Conservation (phyloP, 1,140 invertebrate species). For the Drosophila teissieri region DNA sequence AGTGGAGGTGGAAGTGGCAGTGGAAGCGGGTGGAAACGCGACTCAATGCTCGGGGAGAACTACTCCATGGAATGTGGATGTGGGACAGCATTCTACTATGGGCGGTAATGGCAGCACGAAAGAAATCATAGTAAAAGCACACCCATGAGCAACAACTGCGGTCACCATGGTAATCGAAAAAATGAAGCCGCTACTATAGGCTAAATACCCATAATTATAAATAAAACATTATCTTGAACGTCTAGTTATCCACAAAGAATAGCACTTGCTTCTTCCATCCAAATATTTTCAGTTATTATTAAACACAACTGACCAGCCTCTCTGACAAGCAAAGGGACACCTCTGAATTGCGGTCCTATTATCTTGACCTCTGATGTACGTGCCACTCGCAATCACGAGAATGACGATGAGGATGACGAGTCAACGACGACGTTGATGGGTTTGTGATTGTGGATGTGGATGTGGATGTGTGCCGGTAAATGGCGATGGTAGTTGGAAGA, state of each 20-base stretch:
- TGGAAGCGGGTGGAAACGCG: slow-evolving; percentile 2
- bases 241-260: too few relatives aligned
- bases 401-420: slow-evolving; percentile 47
- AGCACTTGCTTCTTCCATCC: too few relatives aligned
- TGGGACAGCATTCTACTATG: slow-evolving; percentile 59
- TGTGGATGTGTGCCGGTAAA: slow-evolving; percentile 36
- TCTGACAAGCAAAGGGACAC: neutral
- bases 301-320: neutral
- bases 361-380: slow-evolving; percentile 22
- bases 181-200: neutral
- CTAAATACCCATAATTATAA: neutral
- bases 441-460: slow-evolving; percentile 61
- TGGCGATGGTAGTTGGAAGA: slow-evolving; percentile 12
- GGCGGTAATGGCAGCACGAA: slow-evolving; percentile 38
- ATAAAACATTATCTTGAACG: too few relatives aligned
- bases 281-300: neutral
- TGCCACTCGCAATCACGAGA: slow-evolving; percentile 43
- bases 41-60: slow-evolving; percentile 5
- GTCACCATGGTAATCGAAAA: slow-evolving; percentile 3
- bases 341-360: neutral
- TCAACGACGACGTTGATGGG: slow-evolving; percentile 50
- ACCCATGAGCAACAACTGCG: slow-evolving; percentile 7
- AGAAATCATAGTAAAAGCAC: slow-evolving; percentile 63
- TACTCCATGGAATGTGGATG: slow-evolving; percentile 63
- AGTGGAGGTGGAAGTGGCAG: neutral